Evolutionary conservation across 2,888 invertebrate genomes (phyloP).

Genomic region (Conistra vaccinii): DNA sequence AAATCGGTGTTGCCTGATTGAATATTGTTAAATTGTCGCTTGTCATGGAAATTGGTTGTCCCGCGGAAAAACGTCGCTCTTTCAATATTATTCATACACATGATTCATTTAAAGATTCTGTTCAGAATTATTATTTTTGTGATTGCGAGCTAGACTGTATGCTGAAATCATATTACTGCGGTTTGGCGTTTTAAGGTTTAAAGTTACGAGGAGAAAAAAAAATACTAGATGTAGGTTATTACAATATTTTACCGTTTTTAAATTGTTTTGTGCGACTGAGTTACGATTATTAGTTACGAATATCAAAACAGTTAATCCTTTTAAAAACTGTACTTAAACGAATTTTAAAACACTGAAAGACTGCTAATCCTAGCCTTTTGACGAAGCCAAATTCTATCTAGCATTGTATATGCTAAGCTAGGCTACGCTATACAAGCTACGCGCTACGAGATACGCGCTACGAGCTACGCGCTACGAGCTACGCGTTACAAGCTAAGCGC

Average conservation of each 20-base stretch:
- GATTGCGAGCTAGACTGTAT: not conserved
- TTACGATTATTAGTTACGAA: not conserved
- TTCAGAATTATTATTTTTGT: conserved; percentile 33
- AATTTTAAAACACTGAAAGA: not conserved
- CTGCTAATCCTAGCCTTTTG: too few relatives aligned
- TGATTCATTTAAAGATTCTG: conserved; percentile 50
- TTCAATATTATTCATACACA: conserved; percentile 46
- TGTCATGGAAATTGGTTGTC: conserved; percentile 62
- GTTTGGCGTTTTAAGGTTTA: not conserved
- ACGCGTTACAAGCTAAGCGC: not conserved
- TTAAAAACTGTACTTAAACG: not conserved
- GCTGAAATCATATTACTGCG: not conserved
- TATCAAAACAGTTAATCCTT: too few relatives aligned
- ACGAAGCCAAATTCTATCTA: not conserved
- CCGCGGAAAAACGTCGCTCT: conserved; percentile 39
- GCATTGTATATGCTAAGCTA: not conserved
- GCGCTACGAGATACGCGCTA: not conserved
- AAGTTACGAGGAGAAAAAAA: not conserved
- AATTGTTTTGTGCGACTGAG: not conserved
- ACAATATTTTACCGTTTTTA: not conserved
- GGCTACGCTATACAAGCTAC: not conserved
- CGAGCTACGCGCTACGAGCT: not conserved
- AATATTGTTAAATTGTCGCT: conserved; percentile 61
- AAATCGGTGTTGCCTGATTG: conserved; percentile 54
- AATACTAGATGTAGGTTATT: not conserved